Conservation (phyloP, 2,888 invertebrate genomes). For the Aelia acuminata region DNA sequence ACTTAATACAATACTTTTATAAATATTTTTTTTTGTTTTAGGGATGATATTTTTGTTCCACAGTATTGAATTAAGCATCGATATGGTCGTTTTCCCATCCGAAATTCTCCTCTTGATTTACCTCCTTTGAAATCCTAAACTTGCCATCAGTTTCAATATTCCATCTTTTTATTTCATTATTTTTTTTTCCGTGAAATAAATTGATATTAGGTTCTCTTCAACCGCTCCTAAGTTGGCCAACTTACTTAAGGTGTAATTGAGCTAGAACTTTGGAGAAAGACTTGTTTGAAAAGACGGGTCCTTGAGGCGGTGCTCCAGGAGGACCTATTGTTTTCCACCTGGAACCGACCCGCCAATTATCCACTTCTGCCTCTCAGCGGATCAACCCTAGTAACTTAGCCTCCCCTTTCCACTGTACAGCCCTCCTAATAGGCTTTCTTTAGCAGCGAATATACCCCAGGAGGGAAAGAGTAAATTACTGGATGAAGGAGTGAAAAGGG, state of each 20-base stretch:
- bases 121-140: no score
- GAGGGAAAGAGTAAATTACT: not conserved
- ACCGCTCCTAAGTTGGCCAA: not conserved
- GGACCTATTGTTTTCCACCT: not conserved
- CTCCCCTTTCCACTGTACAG: not conserved
- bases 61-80: no score
- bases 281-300: not conserved
- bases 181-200: not conserved
- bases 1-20: no score
- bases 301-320: not conserved
- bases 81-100: no score
- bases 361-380: not conserved
- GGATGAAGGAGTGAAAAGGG: not conserved
- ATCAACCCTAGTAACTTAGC: not conserved
- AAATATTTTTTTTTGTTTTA: no score
- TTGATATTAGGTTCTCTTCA: not conserved
- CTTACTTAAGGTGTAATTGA: not conserved
- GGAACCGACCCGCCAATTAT: conserved; percentile 23
- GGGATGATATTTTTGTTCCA: no score
- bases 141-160: no score
- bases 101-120: no score
- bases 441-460: not conserved
- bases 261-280: not conserved
- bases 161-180: no score
- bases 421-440: conserved; percentile 16